phyloP scores from a whole-genome alignment of 2,797 vertebrate genomes.

The Danio aesculapii region DNA sequence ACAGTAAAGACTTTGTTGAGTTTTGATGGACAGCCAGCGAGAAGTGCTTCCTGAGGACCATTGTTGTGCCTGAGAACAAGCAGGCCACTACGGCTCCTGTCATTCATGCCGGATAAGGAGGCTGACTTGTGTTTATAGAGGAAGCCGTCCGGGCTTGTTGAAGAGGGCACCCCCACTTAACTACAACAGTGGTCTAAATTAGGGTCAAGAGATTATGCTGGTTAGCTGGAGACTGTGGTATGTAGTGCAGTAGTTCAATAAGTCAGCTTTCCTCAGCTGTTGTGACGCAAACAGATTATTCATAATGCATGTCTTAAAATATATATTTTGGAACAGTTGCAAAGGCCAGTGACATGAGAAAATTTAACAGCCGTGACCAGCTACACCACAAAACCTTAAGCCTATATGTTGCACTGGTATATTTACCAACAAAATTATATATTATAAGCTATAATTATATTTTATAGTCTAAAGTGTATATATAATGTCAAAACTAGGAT shows the following conservation, averaged over 20 bases:
- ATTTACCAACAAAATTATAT: too few relatives aligned
- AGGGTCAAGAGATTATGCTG: slow-evolving; percentile 36
- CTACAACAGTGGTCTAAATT: slow-evolving; percentile 38
- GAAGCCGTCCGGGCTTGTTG: slow-evolving; percentile 24
- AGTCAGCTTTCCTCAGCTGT: background rate
- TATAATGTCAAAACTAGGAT: too few relatives aligned
- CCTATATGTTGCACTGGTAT: too few relatives aligned
- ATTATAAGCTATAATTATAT: too few relatives aligned
- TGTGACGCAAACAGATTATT: background rate
- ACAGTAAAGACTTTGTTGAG: slow-evolving; percentile 65
- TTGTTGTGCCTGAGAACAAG: slow-evolving; percentile 66
- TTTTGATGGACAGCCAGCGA: slow-evolving; percentile 66
- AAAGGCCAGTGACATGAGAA: too few relatives aligned
- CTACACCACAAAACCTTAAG: too few relatives aligned
- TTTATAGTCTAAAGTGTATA: too few relatives aligned
- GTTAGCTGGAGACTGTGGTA: slow-evolving; percentile 5
- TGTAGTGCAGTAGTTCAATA: background rate
- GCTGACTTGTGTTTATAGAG: slow-evolving; percentile 26
- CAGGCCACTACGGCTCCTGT: slow-evolving; percentile 51
- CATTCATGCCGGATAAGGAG: slow-evolving; percentile 39
- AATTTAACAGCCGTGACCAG: too few relatives aligned
- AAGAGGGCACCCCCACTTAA: slow-evolving; percentile 37
- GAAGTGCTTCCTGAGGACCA: slow-evolving; percentile 60
- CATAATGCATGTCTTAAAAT: too few relatives aligned
- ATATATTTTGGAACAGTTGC: too few relatives aligned